Percentiles rank a stretch among this genome's conserved stretches.
phyloP scores from a whole-genome alignment of 2,113 vertebrate genomes.

The Pontoporia blainvillei region DNA sequence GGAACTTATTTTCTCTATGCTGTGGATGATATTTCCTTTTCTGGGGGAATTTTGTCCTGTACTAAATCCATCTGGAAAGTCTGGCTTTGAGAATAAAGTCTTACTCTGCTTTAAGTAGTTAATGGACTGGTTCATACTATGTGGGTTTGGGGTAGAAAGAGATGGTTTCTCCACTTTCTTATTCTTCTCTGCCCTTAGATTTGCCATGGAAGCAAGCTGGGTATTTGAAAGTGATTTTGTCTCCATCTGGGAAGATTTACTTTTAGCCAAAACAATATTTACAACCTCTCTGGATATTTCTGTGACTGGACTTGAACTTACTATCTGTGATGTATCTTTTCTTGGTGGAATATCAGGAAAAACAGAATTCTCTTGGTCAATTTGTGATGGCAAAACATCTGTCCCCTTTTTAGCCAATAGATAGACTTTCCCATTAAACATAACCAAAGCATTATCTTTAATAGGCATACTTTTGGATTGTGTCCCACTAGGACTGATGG shows the following conservation, averaged over 20 bases:
- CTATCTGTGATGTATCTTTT: constrained; percentile 67
- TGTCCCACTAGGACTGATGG: constrained; percentile 36
- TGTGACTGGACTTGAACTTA: constrained; percentile 63
- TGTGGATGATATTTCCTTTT: constrained; percentile 54
- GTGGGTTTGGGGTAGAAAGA: constrained; percentile 43
- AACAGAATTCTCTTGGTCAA: constrained; percentile 67
- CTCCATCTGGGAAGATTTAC: constrained; percentile 69
- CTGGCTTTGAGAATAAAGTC: constrained; percentile 53
- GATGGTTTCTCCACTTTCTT: constrained; percentile 59
- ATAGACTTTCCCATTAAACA: constrained; percentile 89
- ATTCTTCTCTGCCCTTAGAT: constrained; percentile 68
- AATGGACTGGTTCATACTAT: constrained; percentile 57
- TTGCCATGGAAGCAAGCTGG: not conserved
- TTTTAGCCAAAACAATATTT: constrained; percentile 80
- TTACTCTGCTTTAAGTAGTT: constrained; percentile 54
- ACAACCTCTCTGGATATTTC: constrained; percentile 79
- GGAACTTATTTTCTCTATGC: constrained; percentile 55
- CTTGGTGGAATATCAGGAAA: constrained; percentile 62
- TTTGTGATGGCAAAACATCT: constrained; percentile 61
- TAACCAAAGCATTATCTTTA: constrained; percentile 86
- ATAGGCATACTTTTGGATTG: constrained; percentile 71
- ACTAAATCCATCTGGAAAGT: constrained; percentile 52
- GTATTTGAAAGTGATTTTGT: constrained; percentile 37
- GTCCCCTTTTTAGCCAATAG: constrained; percentile 83
- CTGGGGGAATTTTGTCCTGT: constrained; percentile 54